A percentile compares a stretch with the other conserved stretches of the same genome.
Conservation (phyloP, 2,113 vertebrate genomes). For the Catharus bicknelli region DNA sequence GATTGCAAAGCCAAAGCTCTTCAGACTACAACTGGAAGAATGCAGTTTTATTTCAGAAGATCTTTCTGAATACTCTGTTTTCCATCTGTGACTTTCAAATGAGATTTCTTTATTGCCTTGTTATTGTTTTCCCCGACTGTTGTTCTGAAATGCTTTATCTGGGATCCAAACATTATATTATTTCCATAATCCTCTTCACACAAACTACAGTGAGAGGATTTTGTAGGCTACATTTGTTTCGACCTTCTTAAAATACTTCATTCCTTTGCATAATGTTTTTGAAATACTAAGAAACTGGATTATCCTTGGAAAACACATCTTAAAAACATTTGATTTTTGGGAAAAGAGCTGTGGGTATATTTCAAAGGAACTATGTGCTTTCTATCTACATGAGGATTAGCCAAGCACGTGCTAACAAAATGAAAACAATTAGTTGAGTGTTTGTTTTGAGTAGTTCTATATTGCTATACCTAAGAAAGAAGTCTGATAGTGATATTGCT, state of each 20-base stretch:
- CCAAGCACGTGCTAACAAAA: not conserved
- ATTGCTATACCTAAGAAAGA: not conserved
- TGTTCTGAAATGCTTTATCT: not conserved
- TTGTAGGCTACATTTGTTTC: not conserved
- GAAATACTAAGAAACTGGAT: not conserved
- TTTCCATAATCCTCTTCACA: not conserved
- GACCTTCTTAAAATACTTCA: not conserved
- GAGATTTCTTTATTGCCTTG: not conserved
- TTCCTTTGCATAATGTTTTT: not conserved
- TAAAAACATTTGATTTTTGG: not conserved
- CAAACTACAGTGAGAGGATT: slow-evolving; percentile 13
- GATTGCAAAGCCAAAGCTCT: not conserved
- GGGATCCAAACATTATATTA: not conserved
- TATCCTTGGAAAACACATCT: not conserved
- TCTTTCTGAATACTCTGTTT: not conserved
- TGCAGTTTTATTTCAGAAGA: not conserved
- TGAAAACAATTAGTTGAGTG: not conserved
- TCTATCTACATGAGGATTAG: not conserved
- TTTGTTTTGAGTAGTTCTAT: not conserved
- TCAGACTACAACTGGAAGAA: not conserved
- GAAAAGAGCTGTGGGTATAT: not conserved
- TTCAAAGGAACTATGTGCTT: not conserved
- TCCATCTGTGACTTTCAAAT: not conserved
- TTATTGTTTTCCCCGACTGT: not conserved
- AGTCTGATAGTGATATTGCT: not conserved